phyloP scores from a whole-genome alignment of 2,113 vertebrate genomes.

The Ramphastos sulfuratus region DNA sequence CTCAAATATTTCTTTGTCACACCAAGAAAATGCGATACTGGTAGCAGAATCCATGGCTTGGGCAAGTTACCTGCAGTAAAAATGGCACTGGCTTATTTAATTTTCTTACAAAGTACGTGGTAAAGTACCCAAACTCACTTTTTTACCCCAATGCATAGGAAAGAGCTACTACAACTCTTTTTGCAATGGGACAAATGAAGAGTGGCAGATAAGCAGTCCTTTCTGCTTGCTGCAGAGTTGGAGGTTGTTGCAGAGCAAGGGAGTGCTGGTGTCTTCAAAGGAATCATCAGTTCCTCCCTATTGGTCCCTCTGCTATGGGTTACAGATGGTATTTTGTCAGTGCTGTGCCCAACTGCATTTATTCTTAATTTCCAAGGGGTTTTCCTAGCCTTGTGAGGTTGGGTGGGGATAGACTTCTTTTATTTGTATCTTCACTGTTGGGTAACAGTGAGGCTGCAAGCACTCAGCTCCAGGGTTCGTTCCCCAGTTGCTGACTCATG shows the following conservation, averaged over 20 bases:
- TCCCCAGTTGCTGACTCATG: background rate
- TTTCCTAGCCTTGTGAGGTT: background rate
- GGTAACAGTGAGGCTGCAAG: background rate
- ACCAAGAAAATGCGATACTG: background rate
- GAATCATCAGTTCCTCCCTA: background rate
- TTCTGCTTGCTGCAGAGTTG: background rate
- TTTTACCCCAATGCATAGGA: background rate
- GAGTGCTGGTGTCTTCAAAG: background rate
- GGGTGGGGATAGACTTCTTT: background rate
- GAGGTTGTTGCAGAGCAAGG: background rate
- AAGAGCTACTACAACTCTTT: background rate
- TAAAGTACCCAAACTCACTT: background rate
- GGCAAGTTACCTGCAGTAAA: background rate
- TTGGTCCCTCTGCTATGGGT: background rate
- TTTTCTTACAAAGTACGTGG: background rate
- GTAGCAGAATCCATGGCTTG: background rate
- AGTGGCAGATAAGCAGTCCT: background rate
- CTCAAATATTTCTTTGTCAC: background rate
- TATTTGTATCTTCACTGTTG: fast-evolving
- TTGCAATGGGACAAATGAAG: background rate
- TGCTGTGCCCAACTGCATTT: background rate
- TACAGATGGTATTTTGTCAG: background rate
- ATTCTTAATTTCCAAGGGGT: background rate
- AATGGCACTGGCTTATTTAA: background rate
- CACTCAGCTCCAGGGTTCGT: background rate